phyloP scores from a whole-genome alignment of 2,888 invertebrate species.

The Microdon myrmicae region DNA sequence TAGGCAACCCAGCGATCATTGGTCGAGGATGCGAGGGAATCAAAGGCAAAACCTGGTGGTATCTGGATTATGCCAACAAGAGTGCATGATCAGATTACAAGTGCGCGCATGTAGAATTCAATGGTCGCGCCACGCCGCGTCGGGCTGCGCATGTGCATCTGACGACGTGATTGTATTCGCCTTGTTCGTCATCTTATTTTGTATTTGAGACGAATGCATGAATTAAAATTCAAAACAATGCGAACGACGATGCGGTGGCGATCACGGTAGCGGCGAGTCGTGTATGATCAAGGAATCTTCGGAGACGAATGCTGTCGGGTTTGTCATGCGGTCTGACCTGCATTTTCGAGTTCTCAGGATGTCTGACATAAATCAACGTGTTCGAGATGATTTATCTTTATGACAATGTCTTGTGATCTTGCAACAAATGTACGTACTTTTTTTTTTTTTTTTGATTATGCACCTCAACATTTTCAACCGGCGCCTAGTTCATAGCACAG shows the following conservation, averaged over 20 bases:
- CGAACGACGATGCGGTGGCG: slow-evolving; percentile 15
- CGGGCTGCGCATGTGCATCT: too few relatives aligned
- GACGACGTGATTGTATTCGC: slow-evolving; percentile 44
- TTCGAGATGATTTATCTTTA: slow-evolving; percentile 37
- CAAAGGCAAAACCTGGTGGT: not conserved
- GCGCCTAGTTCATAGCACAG: too few relatives aligned
- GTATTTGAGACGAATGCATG: slow-evolving; percentile 26
- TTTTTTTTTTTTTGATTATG: too few relatives aligned
- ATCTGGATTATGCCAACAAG: slow-evolving; percentile 42
- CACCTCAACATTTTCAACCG: too few relatives aligned
- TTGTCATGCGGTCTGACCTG: slow-evolving; percentile 39
- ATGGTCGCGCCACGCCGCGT: slow-evolving; percentile 17
- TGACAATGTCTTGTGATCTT: slow-evolving; percentile 36
- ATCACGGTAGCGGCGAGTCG: slow-evolving; percentile 10
- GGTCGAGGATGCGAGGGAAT: not conserved
- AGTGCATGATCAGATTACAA: slow-evolving; percentile 41
- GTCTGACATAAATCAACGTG: slow-evolving; percentile 48
- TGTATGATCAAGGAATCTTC: slow-evolving; percentile 37
- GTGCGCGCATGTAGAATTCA: too few relatives aligned
- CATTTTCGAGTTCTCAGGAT: slow-evolving; percentile 33
- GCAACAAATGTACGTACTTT: too few relatives aligned
- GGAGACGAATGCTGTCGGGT: slow-evolving; percentile 14
- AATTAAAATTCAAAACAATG: slow-evolving; percentile 51
- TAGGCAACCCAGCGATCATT: too few relatives aligned
- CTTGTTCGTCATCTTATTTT: slow-evolving; percentile 1